Percentiles rank a stretch among this genome's conserved stretches.
Conservation (phyloP, 2,888 invertebrate species). For the Allacma fusca region DNA sequence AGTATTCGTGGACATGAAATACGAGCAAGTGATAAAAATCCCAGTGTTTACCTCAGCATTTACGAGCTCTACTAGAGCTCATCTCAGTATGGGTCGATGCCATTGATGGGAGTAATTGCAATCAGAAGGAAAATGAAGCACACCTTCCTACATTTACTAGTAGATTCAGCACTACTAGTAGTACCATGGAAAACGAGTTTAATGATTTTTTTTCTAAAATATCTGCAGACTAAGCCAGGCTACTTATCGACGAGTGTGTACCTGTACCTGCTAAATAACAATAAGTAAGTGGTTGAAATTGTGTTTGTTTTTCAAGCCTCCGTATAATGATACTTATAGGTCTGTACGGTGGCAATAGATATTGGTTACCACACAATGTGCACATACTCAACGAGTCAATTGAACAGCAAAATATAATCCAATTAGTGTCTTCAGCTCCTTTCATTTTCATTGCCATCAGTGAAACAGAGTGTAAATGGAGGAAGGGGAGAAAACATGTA, state of each 20-base stretch:
- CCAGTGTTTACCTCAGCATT: slow-evolving; percentile 16
- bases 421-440: slow-evolving; percentile 25
- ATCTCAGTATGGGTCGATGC: slow-evolving; percentile 18
- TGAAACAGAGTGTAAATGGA: not conserved
- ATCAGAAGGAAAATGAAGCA: slow-evolving; percentile 18
- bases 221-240: not conserved
- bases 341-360: not conserved
- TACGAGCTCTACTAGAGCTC: not conserved
- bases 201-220: slow-evolving; percentile 2
- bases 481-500: not conserved
- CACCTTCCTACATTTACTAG: not conserved
- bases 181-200: not conserved
- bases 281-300: not conserved
- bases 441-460: not conserved
- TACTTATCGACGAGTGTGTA: too few species aligned
- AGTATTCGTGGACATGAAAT: not conserved
- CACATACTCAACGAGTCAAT: slow-evolving; percentile 29
- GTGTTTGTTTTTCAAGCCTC: not conserved
- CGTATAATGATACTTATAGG: not conserved
- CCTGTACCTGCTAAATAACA: not conserved
- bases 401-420: slow-evolving; percentile 29
- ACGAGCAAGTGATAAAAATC: slow-evolving; percentile 14
- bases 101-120: slow-evolving; percentile 18
- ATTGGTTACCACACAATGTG: slow-evolving; percentile 14
- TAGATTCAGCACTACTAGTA: not conserved